Evolutionary conservation across 2,888 invertebrate species (phyloP).

Genomic region (Netelia virgata): DNA sequence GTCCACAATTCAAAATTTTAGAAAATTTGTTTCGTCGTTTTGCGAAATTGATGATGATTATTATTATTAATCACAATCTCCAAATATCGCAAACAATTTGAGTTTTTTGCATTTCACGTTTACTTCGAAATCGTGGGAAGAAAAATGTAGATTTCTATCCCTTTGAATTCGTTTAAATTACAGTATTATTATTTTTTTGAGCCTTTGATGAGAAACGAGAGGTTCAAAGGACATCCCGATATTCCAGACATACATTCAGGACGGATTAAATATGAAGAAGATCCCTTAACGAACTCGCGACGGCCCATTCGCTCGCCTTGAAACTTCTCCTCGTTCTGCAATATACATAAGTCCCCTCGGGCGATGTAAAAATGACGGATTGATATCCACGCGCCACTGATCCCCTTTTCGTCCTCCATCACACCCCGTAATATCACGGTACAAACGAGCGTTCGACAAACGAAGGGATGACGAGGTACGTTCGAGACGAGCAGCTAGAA

Average conservation of each 20-base stretch:
- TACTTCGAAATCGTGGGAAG: too few species aligned
- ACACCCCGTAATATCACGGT: conserved; percentile 35
- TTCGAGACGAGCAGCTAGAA: conserved; percentile 34
- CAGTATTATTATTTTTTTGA: conserved; percentile 1
- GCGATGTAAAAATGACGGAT: conserved; percentile 63
- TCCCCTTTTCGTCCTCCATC: neutral
- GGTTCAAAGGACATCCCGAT: conserved; percentile 24
- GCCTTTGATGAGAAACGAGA: neutral
- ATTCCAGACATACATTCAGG: conserved; percentile 68
- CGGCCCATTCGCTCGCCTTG: conserved; percentile 64
- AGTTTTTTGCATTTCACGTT: too few species aligned
- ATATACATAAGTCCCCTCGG: conserved; percentile 43
- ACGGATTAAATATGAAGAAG: conserved; percentile 78
- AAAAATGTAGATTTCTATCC: neutral
- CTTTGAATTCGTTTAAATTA: too few species aligned
- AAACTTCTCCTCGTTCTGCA: conserved; percentile 20
- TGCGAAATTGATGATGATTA: too few species aligned
- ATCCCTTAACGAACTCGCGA: conserved; percentile 74
- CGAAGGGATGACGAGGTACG: conserved; percentile 54
- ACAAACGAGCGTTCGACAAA: conserved; percentile 43
- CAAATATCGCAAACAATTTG: too few species aligned
- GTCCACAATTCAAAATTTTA: too few species aligned
- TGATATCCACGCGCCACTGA: conserved; percentile 48
- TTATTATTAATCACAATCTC: too few species aligned
- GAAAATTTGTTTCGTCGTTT: too few species aligned